Percentiles rank a stretch among this genome's conserved stretches.
These are phyloP conservation scores for Laupala kohalensis DNA, from an alignment of 1,140 invertebrate species.

Conservation along the genomic window DNA sequence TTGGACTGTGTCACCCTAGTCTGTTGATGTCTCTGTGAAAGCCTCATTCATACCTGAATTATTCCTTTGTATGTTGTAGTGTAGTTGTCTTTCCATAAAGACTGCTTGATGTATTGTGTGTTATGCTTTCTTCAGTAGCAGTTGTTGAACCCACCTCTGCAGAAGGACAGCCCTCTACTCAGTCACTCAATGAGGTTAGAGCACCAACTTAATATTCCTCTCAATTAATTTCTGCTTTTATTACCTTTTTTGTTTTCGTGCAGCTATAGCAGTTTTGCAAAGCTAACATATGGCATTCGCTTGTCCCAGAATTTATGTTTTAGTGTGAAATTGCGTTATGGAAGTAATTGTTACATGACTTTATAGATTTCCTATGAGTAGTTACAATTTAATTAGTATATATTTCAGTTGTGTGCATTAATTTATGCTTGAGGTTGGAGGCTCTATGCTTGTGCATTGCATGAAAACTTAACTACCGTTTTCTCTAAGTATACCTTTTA, in stretches of 20 bases:
- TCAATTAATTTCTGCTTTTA: neutral
- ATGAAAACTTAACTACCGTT: too few relatives aligned
- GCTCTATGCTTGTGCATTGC: too few relatives aligned
- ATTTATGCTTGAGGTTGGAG: too few relatives aligned
- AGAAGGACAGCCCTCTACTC: conserved; percentile 11
- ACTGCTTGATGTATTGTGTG: conserved; percentile 8
- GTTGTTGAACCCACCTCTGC: conserved; percentile 10
- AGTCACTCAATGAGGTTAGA: conserved; percentile 12
- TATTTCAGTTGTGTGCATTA: too few relatives aligned
- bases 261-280: too few relatives aligned
- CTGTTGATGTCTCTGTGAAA: neutral
- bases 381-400: too few relatives aligned
- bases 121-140: conserved; percentile 13
- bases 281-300: too few relatives aligned
- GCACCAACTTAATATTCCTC: neutral
- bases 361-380: too few relatives aligned
- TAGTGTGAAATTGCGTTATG: too few relatives aligned
- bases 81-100: neutral
- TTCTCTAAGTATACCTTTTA: neutral
- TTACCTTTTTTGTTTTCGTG: too few relatives aligned
- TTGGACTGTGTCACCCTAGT: neutral
- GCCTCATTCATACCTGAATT: neutral
- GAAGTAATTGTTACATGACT: too few relatives aligned
- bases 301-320: too few relatives aligned
- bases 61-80: neutral